These are phyloP conservation scores for Montipora efflorescens DNA, from an alignment of 64 coral and sea anemone species.

Conservation along the genomic window DNA sequence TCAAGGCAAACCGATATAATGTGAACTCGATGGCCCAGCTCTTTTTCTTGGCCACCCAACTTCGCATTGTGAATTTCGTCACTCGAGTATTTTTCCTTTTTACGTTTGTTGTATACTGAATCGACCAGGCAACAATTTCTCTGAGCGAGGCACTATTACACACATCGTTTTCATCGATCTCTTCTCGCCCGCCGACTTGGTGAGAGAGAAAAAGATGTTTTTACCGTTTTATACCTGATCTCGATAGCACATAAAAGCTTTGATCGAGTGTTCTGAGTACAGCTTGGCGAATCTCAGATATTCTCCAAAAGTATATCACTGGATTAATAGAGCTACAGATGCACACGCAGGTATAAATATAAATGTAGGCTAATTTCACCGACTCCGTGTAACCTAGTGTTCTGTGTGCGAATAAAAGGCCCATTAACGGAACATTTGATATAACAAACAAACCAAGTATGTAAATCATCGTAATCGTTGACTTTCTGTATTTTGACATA, in stretches of 20 bases:
- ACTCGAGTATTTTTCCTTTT: too few species aligned
- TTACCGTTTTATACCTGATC: too few species aligned
- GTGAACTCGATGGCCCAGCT: too few species aligned
- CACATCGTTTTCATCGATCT: too few species aligned
- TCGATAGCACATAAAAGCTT: not conserved
- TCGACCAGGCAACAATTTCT: too few species aligned
- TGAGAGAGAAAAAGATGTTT: too few species aligned
- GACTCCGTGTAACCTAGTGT: constrained; percentile 52
- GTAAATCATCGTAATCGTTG: constrained; percentile 73
- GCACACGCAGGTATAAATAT: constrained; percentile 51
- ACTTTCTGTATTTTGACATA: constrained; percentile 50
- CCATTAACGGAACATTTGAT: constrained; percentile 62
- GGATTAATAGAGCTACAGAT: constrained; percentile 72
- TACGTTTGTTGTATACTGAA: too few species aligned
- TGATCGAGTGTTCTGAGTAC: not conserved
- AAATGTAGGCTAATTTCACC: constrained; percentile 65
- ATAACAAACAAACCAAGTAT: constrained; percentile 71
- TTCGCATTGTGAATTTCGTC: too few species aligned
- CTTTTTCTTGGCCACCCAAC: too few species aligned
- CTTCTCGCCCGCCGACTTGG: too few species aligned
- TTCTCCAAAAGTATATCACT: constrained; percentile 55
- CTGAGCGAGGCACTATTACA: too few species aligned
- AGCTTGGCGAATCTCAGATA: constrained; percentile 18
- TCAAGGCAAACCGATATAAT: too few species aligned
- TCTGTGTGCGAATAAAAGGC: constrained; percentile 15